Percentiles rank a stretch among this genome's conserved stretches.
These are phyloP conservation scores for Hassar affinis DNA, from an alignment of 2,113 vertebrate species.

Conservation along the genomic window DNA sequence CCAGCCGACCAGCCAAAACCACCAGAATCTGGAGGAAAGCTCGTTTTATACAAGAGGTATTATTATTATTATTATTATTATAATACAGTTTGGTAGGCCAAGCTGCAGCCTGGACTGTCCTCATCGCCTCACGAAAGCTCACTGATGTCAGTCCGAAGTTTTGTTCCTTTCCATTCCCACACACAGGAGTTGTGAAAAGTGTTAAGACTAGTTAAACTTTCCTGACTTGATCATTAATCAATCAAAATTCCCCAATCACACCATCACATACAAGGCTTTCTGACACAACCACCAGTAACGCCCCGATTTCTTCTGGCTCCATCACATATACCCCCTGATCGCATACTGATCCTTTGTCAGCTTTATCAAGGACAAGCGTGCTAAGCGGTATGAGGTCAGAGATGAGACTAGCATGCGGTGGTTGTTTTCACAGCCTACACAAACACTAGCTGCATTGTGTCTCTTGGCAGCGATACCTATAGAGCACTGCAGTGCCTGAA, in stretches of 20 bases:
- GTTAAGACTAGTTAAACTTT: neutral
- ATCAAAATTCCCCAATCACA: neutral
- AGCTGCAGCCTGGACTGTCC: neutral
- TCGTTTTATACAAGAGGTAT: neutral
- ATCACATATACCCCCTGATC: neutral
- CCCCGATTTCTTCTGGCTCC: neutral
- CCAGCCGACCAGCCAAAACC: neutral
- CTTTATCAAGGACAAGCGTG: neutral
- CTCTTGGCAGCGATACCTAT: constrained; percentile 20
- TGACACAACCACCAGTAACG: neutral
- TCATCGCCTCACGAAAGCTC: neutral
- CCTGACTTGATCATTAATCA: neutral
- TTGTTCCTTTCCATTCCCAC: neutral
- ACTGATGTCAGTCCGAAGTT: neutral
- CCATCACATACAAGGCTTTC: neutral
- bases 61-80: no score
- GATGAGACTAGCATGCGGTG: constrained; percentile 4
- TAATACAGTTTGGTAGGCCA: no score
- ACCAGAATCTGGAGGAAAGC: neutral
- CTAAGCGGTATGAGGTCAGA: neutral
- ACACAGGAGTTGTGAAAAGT: neutral
- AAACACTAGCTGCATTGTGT: constrained; percentile 29
- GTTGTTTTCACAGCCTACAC: constrained; percentile 21
- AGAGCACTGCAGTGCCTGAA: neutral
- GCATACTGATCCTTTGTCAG: neutral